phyloP scores from a whole-genome alignment of 1,140 invertebrate genomes.

The Ganaspis sp. region DNA sequence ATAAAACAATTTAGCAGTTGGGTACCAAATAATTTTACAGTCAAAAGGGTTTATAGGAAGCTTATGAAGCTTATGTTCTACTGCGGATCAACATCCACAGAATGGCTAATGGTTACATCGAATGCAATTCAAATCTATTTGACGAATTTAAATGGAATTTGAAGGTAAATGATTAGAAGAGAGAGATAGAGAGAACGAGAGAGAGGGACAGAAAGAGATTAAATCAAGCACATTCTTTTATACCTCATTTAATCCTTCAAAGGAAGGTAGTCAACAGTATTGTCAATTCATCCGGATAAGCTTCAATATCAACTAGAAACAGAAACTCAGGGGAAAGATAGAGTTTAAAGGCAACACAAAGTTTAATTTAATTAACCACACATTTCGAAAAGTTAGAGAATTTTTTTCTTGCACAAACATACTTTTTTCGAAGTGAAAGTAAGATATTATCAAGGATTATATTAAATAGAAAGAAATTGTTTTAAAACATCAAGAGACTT shows the following conservation, averaged over 20 bases:
- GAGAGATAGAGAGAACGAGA: background rate
- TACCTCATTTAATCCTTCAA: background rate
- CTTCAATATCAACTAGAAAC: background rate
- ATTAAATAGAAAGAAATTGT: too few relatives aligned
- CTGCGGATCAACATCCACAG: background rate
- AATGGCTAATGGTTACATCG: background rate
- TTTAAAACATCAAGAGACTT: too few relatives aligned
- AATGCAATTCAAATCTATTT: background rate
- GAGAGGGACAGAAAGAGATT: background rate
- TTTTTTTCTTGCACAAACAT: too few relatives aligned
- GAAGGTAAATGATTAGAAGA: background rate
- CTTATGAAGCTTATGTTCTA: conserved; percentile 9
- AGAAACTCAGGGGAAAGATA: background rate
- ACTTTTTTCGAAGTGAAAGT: too few relatives aligned
- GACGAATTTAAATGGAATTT: background rate
- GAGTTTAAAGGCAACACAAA: background rate
- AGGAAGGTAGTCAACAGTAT: background rate
- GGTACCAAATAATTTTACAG: conserved; percentile 16
- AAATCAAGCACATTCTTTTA: background rate
- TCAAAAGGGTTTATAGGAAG: background rate
- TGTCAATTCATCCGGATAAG: background rate
- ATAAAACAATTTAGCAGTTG: conserved; percentile 11
- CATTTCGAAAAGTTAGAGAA: too few relatives aligned
- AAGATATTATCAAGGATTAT: too few relatives aligned
- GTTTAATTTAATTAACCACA: too few relatives aligned